phyloP scores from a whole-genome alignment of 2,113 vertebrate genomes.

The Murina feae region DNA sequence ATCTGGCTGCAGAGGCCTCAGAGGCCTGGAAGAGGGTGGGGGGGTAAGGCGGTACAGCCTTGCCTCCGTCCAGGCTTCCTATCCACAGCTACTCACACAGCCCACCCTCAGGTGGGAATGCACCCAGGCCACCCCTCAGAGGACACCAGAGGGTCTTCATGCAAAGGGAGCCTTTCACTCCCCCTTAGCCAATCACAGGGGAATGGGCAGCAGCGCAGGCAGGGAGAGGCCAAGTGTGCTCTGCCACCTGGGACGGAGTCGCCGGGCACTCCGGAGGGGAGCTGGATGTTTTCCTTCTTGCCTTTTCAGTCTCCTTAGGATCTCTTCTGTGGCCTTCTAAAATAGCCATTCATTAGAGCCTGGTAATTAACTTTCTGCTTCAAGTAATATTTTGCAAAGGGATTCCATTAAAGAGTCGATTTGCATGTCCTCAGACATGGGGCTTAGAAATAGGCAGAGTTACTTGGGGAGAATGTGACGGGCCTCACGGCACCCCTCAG shows the following conservation, averaged over 20 bases:
- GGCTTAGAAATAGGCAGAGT: slow-evolving; percentile 46
- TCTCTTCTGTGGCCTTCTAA: slow-evolving; percentile 68
- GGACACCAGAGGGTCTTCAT: neutral
- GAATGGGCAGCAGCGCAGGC: neutral
- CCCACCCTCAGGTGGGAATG: neutral
- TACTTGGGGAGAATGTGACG: neutral
- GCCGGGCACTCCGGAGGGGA: neutral
- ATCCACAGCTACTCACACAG: neutral
- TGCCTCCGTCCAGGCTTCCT: neutral
- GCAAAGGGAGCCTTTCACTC: neutral
- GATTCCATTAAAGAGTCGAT: slow-evolving; percentile 74
- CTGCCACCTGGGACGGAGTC: neutral
- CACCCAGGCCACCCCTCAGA: neutral
- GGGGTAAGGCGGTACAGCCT: neutral
- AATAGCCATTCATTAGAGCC: slow-evolving; percentile 78
- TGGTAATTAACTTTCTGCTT: slow-evolving; percentile 83
- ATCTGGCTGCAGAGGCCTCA: neutral
- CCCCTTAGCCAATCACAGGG: neutral
- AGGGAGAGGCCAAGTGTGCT: neutral
- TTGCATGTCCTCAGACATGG: slow-evolving; percentile 69
- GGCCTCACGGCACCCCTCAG: neutral
- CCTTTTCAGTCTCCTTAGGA: neutral
- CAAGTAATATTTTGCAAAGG: slow-evolving; percentile 76
- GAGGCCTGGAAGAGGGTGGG: neutral
- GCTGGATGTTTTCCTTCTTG: neutral